Evolutionary conservation across 2,888 invertebrate species (phyloP).

Genomic region (Nomada ruficornis): DNA sequence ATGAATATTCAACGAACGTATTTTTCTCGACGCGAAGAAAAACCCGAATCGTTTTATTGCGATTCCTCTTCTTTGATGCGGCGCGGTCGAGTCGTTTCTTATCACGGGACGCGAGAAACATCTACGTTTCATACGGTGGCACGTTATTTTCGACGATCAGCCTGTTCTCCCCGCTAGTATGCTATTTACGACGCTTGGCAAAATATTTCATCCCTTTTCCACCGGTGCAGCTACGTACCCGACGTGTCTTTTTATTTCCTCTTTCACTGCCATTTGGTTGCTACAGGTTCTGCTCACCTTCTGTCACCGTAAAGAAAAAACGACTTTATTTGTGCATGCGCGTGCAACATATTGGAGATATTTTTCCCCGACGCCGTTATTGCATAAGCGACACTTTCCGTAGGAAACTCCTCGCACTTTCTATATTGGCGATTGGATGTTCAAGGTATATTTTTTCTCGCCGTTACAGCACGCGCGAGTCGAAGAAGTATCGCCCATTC

Average conservation of each 20-base stretch:
- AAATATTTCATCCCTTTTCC: not conserved
- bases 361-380: not conserved
- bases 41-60: conserved; percentile 17
- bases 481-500: not conserved
- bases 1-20: conserved; percentile 45
- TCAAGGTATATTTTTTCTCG: conserved; percentile 1
- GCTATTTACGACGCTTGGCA: not conserved
- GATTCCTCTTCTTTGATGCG: not conserved
- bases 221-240: not conserved
- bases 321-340: not conserved
- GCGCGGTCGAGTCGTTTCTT: conserved; percentile 3
- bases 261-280: too few species aligned
- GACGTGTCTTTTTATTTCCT: not conserved
- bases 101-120: not conserved
- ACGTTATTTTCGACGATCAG: not conserved
- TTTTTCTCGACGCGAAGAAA: conserved; percentile 28
- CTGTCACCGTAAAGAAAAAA: not conserved
- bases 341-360: not conserved
- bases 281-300: too few species aligned
- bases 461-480: not conserved
- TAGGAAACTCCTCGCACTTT: conserved; percentile 5
- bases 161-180: too few species aligned
- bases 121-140: not conserved
- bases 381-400: conserved; percentile 1
- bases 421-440: not conserved